Base-by-base conservation (phyloP, 2,888 invertebrate genomes). In the Lepeophtheirus nordmannii region DNA sequence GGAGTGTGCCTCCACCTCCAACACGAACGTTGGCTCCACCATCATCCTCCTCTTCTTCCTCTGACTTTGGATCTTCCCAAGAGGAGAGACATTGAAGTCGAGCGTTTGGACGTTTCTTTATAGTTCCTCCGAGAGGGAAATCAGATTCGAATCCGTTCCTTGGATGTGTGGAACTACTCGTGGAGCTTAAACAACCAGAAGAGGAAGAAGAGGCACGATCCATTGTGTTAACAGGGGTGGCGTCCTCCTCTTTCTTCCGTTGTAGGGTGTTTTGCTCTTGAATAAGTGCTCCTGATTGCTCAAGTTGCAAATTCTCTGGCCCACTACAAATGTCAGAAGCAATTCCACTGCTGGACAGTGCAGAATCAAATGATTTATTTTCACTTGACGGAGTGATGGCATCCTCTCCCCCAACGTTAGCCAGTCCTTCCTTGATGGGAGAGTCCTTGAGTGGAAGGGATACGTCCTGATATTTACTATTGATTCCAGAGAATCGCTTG, bases 81-180 rank as follows among this genome's bases (percentile, higher is more conserved):
- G 91, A 91, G 74, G 87, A 87, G 3, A 92, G 92, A 69, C 91
- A 75, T 0, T 91, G 92, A 62, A 92, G 82, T 76, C 89, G 90
- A 10, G 91, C 90, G 20, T 89, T 88, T 0, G 92, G 92, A 74
- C 92, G 92, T 59, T 92, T 81, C 74, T 92, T 92, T 68, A 92
- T 91, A 40, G 92, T 92, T 40, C 87, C 87, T 76, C 75, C 67
- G 39, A 72, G 72, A 1, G 77, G 77, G 68, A 75, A 75, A 68
- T 78, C 78, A 14, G 75, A 73, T 68, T 78, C 78, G 69, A 78
- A 79, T 11, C 75, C 78, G 41, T 75, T 74, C 2, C 68, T 67
- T 14, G 69, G 69, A 23, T 68, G 68, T 20, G 37, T 30, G 10
- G 66, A 63, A n/a, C 69, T 67, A 65, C 61, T 70, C 40, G 69